phyloP scores from a whole-genome alignment of 1,140 invertebrate genomes.

The Coelopa frigida region DNA sequence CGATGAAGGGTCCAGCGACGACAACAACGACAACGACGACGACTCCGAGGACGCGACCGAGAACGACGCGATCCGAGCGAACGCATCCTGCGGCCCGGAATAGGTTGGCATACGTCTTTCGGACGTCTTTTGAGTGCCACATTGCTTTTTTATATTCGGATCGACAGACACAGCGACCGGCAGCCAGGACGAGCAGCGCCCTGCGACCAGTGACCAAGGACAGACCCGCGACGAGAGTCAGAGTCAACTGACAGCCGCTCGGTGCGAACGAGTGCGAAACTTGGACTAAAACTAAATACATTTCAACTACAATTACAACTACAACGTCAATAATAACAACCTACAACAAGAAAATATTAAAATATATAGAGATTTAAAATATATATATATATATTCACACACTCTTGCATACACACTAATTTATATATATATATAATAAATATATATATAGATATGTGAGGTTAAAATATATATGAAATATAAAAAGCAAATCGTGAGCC shows the following conservation, averaged over 20 bases:
- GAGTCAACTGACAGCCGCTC: too few species aligned
- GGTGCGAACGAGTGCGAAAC: too few species aligned
- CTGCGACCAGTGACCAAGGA: too few species aligned
- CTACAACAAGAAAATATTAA: slow-evolving; percentile 17
- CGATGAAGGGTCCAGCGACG: not conserved
- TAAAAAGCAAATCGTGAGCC: not conserved
- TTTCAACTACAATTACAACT: too few species aligned
- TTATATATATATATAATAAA: slow-evolving; percentile 7
- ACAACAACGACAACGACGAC: slow-evolving; percentile 5
- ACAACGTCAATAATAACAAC: too few species aligned
- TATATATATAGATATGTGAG: slow-evolving; percentile 6
- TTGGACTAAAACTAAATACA: too few species aligned
- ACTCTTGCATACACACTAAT: slow-evolving; percentile 2
- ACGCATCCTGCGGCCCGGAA: slow-evolving; percentile 29
- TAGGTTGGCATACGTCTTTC: slow-evolving; percentile 42
- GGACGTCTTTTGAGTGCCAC: slow-evolving; percentile 44
- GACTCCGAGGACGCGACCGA: not conserved
- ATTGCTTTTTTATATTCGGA: slow-evolving; percentile 46
- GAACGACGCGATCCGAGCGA: slow-evolving; percentile 17
- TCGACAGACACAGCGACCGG: too few species aligned
- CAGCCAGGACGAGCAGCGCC: too few species aligned
- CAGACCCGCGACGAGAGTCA: too few species aligned
- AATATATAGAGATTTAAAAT: slow-evolving; percentile 10
- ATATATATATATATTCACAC: slow-evolving; percentile 10
- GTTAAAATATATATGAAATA: not conserved